These are phyloP conservation scores for Eupithecia insigniata DNA, from an alignment of 2,888 invertebrate genomes.

Conservation along the genomic window DNA sequence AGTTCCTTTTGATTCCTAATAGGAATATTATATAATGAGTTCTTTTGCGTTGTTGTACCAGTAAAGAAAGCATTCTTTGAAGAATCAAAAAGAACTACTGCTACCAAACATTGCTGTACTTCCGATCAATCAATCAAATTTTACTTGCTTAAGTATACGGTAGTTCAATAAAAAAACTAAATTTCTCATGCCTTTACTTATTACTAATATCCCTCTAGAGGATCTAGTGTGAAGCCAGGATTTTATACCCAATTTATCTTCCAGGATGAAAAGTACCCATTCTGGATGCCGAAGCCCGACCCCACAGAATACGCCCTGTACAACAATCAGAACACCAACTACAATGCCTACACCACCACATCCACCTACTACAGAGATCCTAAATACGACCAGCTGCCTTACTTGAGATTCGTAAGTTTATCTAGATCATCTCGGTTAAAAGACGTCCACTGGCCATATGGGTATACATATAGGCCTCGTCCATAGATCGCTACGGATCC, in stretches of 20 bases:
- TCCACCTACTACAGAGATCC: conserved; percentile 64
- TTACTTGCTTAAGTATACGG: too few species aligned
- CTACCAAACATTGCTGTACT: not conserved
- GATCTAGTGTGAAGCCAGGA: not conserved
- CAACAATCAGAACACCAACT: conserved; percentile 59
- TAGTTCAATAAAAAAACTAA: too few species aligned
- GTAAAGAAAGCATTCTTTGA: not conserved
- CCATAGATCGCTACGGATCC: too few species aligned
- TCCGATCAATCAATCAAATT: too few species aligned
- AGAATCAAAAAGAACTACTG: not conserved
- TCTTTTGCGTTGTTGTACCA: not conserved
- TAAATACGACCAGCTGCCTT: conserved; percentile 85
- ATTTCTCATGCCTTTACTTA: too few species aligned
- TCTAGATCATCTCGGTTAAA: not conserved
- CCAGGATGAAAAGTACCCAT: conserved; percentile 90
- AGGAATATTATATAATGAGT: not conserved
- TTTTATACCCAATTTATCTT: not conserved
- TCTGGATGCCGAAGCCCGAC: conserved; percentile 89
- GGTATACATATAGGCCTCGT: too few species aligned
- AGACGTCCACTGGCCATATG: too few species aligned
- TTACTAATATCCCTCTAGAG: too few species aligned
- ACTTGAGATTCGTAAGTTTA: conserved; percentile 87
- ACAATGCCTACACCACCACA: conserved; percentile 62
- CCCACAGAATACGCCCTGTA: conserved; percentile 74
- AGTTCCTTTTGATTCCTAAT: not conserved